Conservation (phyloP, 1,140 invertebrate genomes). For the Phenacoccus solenopsis region DNA sequence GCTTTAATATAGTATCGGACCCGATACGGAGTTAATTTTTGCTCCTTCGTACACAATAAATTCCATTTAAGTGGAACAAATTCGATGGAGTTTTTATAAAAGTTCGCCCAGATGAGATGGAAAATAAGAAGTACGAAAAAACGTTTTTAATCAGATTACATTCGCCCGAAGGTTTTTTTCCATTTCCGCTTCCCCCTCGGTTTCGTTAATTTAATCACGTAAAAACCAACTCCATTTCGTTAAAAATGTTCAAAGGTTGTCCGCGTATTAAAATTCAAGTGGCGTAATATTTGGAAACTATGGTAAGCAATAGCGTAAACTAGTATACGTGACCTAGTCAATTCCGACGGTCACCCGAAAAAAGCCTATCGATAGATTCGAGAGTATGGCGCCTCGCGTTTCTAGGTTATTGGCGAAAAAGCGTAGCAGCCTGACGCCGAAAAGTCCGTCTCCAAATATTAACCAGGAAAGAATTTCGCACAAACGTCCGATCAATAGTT, state of each 20-base stretch:
- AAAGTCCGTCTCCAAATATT: background rate
- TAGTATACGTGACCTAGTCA: background rate
- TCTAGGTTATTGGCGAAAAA: background rate
- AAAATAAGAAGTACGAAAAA: no score
- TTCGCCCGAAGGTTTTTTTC: no score
- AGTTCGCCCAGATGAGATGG: no score
- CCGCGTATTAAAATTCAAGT: background rate
- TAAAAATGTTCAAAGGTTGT: background rate
- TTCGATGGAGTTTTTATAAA: no score
- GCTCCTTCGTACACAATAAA: no score
- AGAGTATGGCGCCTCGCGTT: background rate
- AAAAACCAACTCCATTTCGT: background rate
- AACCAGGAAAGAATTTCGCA: background rate
- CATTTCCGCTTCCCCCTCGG: no score
- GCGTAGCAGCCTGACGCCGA: background rate
- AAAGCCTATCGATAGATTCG: background rate
- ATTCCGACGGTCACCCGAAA: background rate
- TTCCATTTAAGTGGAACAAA: no score
- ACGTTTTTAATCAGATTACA: background rate
- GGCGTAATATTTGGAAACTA: background rate
- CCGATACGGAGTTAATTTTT: no score
- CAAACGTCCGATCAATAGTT: background rate
- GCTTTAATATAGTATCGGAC: no score
- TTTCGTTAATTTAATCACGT: conserved; percentile 2
- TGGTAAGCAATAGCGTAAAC: background rate